These are phyloP conservation scores for Hylaea fasciaria DNA, from an alignment of 2,888 invertebrate genomes.

Conservation along the genomic window DNA sequence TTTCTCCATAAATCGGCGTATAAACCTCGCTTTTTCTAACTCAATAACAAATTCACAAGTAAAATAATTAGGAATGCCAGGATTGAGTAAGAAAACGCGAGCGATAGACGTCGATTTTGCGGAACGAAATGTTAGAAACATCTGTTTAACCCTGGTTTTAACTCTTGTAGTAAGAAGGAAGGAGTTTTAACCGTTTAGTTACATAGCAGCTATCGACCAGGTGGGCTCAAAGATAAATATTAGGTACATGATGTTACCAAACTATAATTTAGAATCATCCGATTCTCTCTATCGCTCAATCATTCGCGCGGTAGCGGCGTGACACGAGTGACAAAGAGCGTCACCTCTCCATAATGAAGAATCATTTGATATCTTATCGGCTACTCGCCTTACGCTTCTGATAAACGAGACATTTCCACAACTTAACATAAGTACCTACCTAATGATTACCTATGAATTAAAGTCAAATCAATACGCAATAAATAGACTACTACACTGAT, in stretches of 20 bases:
- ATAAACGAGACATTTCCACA: constrained; percentile 66
- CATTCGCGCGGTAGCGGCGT: constrained; percentile 35
- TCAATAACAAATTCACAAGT: too few species aligned
- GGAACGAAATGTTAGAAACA: too few species aligned
- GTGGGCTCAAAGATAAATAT: constrained; percentile 2
- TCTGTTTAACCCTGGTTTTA: too few species aligned
- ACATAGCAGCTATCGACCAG: constrained; percentile 15
- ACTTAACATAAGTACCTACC: constrained; percentile 53
- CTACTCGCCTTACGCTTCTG: constrained; percentile 61
- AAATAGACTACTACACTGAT: constrained; percentile 16
- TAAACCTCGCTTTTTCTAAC: too few species aligned
- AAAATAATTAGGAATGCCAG: too few species aligned
- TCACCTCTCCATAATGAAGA: constrained; percentile 70
- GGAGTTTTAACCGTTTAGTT: too few species aligned
- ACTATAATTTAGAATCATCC: constrained; percentile 20
- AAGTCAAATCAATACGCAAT: constrained; percentile 38
- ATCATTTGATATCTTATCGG: constrained; percentile 75
- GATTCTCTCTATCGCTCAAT: constrained; percentile 29
- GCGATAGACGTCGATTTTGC: too few species aligned
- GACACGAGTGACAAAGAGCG: constrained; percentile 57
- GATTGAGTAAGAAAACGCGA: too few species aligned
- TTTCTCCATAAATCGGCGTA: too few species aligned
- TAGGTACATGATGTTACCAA: constrained; percentile 1
- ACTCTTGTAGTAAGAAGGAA: too few species aligned
- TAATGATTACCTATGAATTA: constrained; percentile 42